A percentile compares a stretch with the other conserved stretches of the same genome.
phyloP scores from a whole-genome alignment of 2,797 vertebrate species.

The Fistularia commersonii region DNA sequence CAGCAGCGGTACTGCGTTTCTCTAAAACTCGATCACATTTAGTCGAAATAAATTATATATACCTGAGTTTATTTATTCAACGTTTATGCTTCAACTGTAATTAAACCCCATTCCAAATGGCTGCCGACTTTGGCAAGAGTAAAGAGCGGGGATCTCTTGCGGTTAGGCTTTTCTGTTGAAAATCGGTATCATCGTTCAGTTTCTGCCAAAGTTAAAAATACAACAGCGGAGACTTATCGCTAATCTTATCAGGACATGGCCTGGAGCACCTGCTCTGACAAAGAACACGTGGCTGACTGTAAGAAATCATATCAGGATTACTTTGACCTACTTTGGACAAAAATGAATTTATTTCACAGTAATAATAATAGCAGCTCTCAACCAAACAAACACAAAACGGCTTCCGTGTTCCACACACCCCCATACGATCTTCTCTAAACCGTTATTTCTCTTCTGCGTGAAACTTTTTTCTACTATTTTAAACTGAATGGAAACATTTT shows the following conservation, averaged over 20 bases:
- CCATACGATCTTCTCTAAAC: not conserved
- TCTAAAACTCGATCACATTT: too few relatives aligned
- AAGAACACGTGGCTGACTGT: slow-evolving; percentile 30
- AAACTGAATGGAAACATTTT: not conserved
- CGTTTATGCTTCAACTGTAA: too few relatives aligned
- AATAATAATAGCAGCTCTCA: slow-evolving; percentile 31
- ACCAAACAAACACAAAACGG: slow-evolving; percentile 4
- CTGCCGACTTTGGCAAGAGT: too few relatives aligned
- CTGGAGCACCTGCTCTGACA: slow-evolving; percentile 36
- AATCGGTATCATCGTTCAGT: slow-evolving; percentile 39
- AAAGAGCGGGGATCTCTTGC: too few relatives aligned
- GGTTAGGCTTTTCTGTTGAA: slow-evolving; percentile 33
- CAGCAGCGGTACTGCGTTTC: too few relatives aligned
- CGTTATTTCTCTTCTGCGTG: not conserved
- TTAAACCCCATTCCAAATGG: too few relatives aligned
- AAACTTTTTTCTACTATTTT: not conserved
- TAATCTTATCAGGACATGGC: slow-evolving; percentile 39
- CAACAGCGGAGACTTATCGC: slow-evolving; percentile 33
- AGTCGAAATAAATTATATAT: too few relatives aligned
- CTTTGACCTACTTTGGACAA: slow-evolving; percentile 21
- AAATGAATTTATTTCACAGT: slow-evolving; percentile 45
- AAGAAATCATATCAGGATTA: slow-evolving; percentile 51
- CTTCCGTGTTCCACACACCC: not conserved
- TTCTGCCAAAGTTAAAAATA: slow-evolving; percentile 35
- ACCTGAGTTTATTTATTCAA: too few relatives aligned